phyloP scores from a whole-genome alignment of 2,888 invertebrate genomes.

The Synanthedon formicaeformis region DNA sequence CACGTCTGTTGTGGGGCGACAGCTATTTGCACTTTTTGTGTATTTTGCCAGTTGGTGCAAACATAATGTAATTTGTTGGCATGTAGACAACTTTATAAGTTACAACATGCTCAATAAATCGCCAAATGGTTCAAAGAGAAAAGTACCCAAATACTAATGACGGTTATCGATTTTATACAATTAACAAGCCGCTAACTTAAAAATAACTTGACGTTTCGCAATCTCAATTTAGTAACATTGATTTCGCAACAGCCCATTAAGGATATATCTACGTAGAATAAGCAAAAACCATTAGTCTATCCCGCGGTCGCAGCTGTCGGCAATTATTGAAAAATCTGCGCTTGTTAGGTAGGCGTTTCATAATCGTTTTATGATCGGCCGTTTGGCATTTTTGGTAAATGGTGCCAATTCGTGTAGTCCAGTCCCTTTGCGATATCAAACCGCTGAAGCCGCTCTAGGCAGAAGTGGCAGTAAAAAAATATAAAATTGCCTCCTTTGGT shows the following conservation, averaged over 20 bases:
- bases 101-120: slow-evolving; percentile 1
- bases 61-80: slow-evolving; percentile 33
- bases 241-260: slow-evolving; percentile 39
- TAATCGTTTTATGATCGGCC: slow-evolving; percentile 22
- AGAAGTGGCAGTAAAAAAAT: slow-evolving; percentile 7
- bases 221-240: slow-evolving; percentile 37
- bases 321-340: slow-evolving; percentile 35
- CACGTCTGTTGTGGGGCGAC: slow-evolving; percentile 28
- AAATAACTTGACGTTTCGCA: not conserved
- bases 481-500: slow-evolving; percentile 15
- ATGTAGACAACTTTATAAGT: slow-evolving; percentile 17
- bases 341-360: slow-evolving; percentile 40
- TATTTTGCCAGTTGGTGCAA: slow-evolving; percentile 41
- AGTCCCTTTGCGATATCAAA: slow-evolving; percentile 10
- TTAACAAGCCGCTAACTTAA: too few relatives aligned
- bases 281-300: slow-evolving; percentile 30
- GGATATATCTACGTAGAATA: slow-evolving; percentile 29
- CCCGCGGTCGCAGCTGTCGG: slow-evolving; percentile 31
- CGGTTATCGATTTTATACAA: too few relatives aligned
- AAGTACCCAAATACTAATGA: too few relatives aligned
- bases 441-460: slow-evolving; percentile 13
- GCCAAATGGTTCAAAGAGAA: not conserved
- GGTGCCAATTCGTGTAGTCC: slow-evolving; percentile 26
- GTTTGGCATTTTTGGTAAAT: slow-evolving; percentile 34
- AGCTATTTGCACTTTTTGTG: slow-evolving; percentile 46